Conservation (phyloP, 2,113 vertebrate species). For the Chaetodon trifascialis region DNA sequence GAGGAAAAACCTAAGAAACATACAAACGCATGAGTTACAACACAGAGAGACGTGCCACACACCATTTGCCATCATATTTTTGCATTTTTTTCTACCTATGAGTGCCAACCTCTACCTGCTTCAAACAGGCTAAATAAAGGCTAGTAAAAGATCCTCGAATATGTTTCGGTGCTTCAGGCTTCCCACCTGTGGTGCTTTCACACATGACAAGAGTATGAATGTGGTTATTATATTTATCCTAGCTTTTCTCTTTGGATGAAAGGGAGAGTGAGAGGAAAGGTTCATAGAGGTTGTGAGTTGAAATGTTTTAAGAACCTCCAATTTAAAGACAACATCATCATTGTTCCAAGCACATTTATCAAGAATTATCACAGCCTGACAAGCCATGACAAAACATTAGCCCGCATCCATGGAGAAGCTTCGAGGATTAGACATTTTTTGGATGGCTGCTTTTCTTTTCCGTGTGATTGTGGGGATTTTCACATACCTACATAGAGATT, state of each 20-base stretch:
- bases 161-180: slow-evolving; percentile 16
- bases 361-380: slow-evolving; percentile 63
- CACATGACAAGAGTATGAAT: slow-evolving; percentile 51
- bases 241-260: slow-evolving; percentile 19
- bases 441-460: slow-evolving; percentile 6
- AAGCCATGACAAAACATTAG: slow-evolving; percentile 52
- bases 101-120: background rate
- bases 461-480: slow-evolving; percentile 48
- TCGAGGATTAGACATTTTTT: slow-evolving; percentile 52
- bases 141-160: slow-evolving; percentile 34
- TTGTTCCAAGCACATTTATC: slow-evolving; percentile 56
- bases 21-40: slow-evolving; percentile 14
- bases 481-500: slow-evolving; percentile 42
- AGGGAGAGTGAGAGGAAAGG: background rate
- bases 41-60: slow-evolving; percentile 23
- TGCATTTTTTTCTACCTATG: slow-evolving; percentile 2
- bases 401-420: slow-evolving; percentile 3
- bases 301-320: slow-evolving; percentile 31
- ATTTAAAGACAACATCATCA: slow-evolving; percentile 47
- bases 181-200: slow-evolving; percentile 42
- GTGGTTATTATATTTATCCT: slow-evolving; percentile 44
- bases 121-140: background rate
- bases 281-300: slow-evolving; percentile 37
- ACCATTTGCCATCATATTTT: slow-evolving; percentile 28
- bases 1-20: slow-evolving; percentile 12